Base-by-base conservation (phyloP, 2,888 invertebrate species). In the Cerceris rybyensis region DNA sequence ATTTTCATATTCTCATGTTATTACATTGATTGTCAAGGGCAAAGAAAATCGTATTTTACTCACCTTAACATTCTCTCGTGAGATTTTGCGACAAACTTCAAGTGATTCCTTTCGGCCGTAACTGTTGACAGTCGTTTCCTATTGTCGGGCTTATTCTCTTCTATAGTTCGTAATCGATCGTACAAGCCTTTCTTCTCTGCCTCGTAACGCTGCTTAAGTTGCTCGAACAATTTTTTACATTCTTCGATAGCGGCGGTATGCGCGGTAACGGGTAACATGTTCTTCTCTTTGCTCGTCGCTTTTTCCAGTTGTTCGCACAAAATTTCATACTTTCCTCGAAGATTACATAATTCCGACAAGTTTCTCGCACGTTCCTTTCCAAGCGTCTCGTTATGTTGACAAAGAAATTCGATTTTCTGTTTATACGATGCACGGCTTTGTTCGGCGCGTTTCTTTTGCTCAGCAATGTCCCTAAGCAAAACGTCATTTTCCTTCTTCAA, bases 371-470 rank as follows among this genome's bases (percentile, higher is more conserved):
- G 95, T 87, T 95, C 95, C 14, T 95, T 94, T 72, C 95, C 95
- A 0, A 95, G 92, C 7, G 94, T 94, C 75, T 94, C 94, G 86
- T 95, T 95, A 89, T 96, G 95, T 0, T 95, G 93, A 88, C 94
- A 94, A 94, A 95, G 93, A 8, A 94, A 94, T 60, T 95, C 94
- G 85, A 96, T 95, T 92, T 96, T 96, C 87, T 95, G 95, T 87
- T 96, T 96, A 90, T 96, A 97, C 81, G 95, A 93, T 60, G 95
- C 95, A 88, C 96, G 95, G 14, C 96, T 94, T 87, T 96, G 96
- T 69, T 96, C 95, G 69, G 96, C 91, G 86, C 96, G 96, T 65
- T 95, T 94, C 89, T 96, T 96, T 16, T 96, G 95, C 67, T 95
- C 91, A 72, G 95, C 95, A 0, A 95, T 94, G 85, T 96, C 95